Percentiles rank a stretch among this genome's conserved stretches.
Evolutionary conservation across 2,797 vertebrate species (phyloP).

Genomic region (Aphelocoma californica): DNA sequence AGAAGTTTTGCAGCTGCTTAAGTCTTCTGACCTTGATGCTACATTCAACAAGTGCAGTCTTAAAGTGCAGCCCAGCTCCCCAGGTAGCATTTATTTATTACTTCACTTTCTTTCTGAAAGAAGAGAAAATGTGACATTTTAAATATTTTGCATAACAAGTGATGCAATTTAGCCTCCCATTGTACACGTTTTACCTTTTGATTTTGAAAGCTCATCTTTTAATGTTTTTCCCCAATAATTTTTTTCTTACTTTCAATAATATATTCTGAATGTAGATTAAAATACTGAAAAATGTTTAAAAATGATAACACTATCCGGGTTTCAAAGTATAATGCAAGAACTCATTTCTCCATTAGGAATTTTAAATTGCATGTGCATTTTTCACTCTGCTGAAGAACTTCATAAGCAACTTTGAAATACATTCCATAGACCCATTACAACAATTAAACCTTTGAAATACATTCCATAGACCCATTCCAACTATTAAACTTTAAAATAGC

Average conservation of each 20-base stretch:
- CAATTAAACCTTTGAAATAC: slow-evolving; percentile 33
- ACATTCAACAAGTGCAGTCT: neutral
- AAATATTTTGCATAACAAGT: neutral
- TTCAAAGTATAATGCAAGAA: neutral
- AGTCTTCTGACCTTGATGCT: neutral
- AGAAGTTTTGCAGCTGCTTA: neutral
- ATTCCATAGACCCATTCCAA: slow-evolving; percentile 54
- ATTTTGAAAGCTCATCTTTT: neutral
- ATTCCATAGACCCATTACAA: slow-evolving; percentile 33
- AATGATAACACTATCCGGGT: neutral
- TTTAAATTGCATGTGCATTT: neutral
- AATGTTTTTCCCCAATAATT: neutral
- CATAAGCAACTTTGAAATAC: slow-evolving; percentile 48
- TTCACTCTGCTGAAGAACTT: slow-evolving; percentile 17
- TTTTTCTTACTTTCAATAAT: neutral
- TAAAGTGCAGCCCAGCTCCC: neutral
- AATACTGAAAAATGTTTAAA: neutral
- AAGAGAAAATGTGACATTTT: neutral
- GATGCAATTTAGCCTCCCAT: neutral
- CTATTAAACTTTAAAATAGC: slow-evolving; percentile 55
- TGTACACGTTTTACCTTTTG: neutral
- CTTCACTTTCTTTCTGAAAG: neutral
- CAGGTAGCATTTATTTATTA: neutral
- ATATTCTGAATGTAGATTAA: neutral
- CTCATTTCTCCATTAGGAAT: neutral